These are phyloP conservation scores for Bombus waltoni DNA, from an alignment of 1,140 invertebrate species.

Conservation along the genomic window DNA sequence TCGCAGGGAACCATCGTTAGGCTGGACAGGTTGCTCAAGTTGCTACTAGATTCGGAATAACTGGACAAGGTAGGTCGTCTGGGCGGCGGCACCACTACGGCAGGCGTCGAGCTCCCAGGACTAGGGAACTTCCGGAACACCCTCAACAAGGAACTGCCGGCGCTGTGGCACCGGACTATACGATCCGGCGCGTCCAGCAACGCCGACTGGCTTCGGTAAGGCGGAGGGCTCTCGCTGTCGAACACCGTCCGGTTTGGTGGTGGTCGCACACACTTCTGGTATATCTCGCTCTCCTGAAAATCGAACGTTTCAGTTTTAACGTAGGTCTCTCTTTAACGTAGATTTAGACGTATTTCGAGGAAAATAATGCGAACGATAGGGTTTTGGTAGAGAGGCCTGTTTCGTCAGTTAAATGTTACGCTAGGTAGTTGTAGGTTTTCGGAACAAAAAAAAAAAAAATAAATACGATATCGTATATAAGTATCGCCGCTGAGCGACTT, in stretches of 20 bases:
- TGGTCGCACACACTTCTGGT: slow-evolving; percentile 87
- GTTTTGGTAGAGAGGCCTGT: no score
- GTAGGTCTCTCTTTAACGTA: no score
- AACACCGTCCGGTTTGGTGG: slow-evolving; percentile 89
- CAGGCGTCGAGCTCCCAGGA: slow-evolving; percentile 62
- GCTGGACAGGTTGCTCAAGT: slow-evolving; percentile 79
- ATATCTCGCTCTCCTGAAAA: slow-evolving; percentile 86
- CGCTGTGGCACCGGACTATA: slow-evolving; percentile 79
- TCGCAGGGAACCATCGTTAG: slow-evolving; percentile 80
- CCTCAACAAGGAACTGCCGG: slow-evolving; percentile 76
- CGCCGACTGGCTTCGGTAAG: slow-evolving; percentile 85
- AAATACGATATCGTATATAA: no score
- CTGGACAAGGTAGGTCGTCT: slow-evolving; percentile 75
- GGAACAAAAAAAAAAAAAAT: no score
- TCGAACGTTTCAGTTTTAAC: not conserved
- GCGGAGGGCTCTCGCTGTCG: slow-evolving; percentile 87
- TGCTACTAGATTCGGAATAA: slow-evolving; percentile 78
- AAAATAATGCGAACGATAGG: no score
- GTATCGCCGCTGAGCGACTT: no score
- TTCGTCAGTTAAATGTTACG: no score
- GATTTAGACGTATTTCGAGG: no score
- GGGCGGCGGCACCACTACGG: slow-evolving; percentile 51
- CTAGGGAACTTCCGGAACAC: slow-evolving; percentile 73
- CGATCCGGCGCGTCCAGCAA: slow-evolving; percentile 75
- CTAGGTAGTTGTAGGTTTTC: no score